Evolutionary conservation across 2,797 vertebrate species (phyloP).

Genomic region (Rhodeus uyekii): DNA sequence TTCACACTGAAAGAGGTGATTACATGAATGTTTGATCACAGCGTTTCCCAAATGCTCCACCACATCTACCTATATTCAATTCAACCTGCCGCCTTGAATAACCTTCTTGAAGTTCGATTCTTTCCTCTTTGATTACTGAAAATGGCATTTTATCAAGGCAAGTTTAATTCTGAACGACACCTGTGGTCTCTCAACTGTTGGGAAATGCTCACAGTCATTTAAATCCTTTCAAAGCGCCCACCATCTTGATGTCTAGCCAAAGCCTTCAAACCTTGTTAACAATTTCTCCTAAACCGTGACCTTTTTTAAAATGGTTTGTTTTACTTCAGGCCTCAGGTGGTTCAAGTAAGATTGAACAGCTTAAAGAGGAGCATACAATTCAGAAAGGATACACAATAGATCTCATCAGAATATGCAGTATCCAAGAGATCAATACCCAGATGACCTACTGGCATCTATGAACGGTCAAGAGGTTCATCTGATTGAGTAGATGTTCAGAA

Average conservation of each 20-base stretch:
- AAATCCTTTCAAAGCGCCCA: constrained; percentile 25
- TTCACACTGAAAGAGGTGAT: neutral
- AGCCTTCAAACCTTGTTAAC: constrained; percentile 4
- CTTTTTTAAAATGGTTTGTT: constrained; percentile 26
- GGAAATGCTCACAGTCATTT: constrained; percentile 18
- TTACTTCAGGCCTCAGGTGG: constrained; percentile 8
- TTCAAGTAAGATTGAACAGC: constrained; percentile 2
- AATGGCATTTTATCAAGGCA: constrained; percentile 13
- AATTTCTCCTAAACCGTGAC: constrained; percentile 21
- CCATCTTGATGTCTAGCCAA: constrained; percentile 15
- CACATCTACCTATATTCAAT: constrained; percentile 4
- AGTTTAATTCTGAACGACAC: constrained; percentile 21
- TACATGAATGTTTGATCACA: neutral
- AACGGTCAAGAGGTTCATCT: neutral
- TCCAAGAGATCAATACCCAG: neutral
- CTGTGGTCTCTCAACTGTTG: neutral
- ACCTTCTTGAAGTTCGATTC: constrained; percentile 8
- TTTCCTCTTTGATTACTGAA: constrained; percentile 25
- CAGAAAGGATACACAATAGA: neutral
- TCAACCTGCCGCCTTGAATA: constrained; percentile 10
- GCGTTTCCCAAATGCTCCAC: neutral
- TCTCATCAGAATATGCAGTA: neutral
- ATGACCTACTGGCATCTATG: neutral
- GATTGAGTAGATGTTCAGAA: neutral
- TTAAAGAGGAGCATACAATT: neutral